phyloP scores from a whole-genome alignment of 2,113 vertebrate genomes.

The Zosterops japonicus region DNA sequence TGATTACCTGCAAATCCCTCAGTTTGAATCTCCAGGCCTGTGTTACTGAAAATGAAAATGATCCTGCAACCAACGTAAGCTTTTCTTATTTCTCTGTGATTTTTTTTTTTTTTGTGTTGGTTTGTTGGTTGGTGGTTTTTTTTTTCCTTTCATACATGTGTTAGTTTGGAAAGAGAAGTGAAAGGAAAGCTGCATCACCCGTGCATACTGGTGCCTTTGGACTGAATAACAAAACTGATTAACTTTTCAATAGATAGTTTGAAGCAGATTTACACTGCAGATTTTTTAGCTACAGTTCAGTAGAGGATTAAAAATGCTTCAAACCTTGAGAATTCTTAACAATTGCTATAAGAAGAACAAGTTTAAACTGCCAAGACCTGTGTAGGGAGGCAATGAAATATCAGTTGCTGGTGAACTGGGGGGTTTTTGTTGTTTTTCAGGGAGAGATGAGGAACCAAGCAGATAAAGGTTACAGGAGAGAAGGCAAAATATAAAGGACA shows the following conservation, averaged over 20 bases:
- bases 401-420: neutral
- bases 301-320: neutral
- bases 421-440: neutral
- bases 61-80: conserved; percentile 89
- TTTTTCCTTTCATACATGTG: neutral
- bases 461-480: neutral
- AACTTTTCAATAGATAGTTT: neutral
- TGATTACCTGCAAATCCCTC: conserved; percentile 87
- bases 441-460: neutral
- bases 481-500: neutral
- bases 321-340: neutral
- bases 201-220: neutral
- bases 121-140: neutral
- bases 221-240: neutral
- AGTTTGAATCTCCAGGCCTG: conserved; percentile 91
- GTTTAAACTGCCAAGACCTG: neutral
- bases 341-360: neutral
- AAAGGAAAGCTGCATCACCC: neutral
- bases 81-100: neutral
- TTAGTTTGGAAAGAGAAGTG: neutral
- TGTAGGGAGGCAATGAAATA: neutral
- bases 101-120: neutral
- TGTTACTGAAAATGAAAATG: conserved; percentile 87
- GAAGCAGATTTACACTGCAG: neutral
- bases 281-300: neutral